Conservation (phyloP, 2,888 invertebrate species). For the Sarcophaga variegata region DNA sequence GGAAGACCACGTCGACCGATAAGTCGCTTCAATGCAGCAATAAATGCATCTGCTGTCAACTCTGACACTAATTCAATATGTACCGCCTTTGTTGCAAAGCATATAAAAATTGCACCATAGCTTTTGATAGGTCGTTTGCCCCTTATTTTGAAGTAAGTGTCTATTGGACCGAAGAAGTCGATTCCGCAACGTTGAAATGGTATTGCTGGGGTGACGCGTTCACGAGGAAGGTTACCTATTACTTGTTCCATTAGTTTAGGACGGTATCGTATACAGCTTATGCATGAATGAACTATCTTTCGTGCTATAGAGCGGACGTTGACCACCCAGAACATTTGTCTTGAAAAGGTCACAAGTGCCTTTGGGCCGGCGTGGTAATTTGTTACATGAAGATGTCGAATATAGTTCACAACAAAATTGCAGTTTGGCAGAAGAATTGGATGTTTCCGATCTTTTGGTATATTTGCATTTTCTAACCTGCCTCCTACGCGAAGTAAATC, state of each 20-base stretch:
- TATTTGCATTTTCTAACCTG: slow-evolving; percentile 29
- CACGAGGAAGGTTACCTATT: slow-evolving; percentile 13
- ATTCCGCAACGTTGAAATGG: slow-evolving; percentile 34
- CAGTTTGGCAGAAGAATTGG: no score
- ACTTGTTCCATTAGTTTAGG: slow-evolving; percentile 30
- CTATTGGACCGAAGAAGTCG: slow-evolving; percentile 59
- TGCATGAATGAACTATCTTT: slow-evolving; percentile 1
- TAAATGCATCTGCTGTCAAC: slow-evolving; percentile 42
- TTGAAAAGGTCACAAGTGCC: no score
- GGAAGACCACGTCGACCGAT: slow-evolving; percentile 44
- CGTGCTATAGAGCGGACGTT: not conserved
- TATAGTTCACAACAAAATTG: no score
- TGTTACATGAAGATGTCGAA: no score
- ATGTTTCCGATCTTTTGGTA: not conserved
- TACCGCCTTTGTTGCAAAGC: slow-evolving; percentile 51
- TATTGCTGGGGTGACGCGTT: slow-evolving; percentile 9
- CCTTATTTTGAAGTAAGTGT: slow-evolving; percentile 7
- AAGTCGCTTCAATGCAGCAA: slow-evolving; percentile 44
- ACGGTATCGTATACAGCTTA: slow-evolving; percentile 14
- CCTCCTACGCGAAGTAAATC: slow-evolving; percentile 39
- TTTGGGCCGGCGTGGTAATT: no score
- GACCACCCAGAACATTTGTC: no score
- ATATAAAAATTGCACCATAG: slow-evolving; percentile 59
- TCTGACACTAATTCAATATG: slow-evolving; percentile 34
- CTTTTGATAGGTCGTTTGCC: slow-evolving; percentile 54